Evolutionary conservation across 2,113 vertebrate species (phyloP).

Genomic region (Rhea americana): DNA sequence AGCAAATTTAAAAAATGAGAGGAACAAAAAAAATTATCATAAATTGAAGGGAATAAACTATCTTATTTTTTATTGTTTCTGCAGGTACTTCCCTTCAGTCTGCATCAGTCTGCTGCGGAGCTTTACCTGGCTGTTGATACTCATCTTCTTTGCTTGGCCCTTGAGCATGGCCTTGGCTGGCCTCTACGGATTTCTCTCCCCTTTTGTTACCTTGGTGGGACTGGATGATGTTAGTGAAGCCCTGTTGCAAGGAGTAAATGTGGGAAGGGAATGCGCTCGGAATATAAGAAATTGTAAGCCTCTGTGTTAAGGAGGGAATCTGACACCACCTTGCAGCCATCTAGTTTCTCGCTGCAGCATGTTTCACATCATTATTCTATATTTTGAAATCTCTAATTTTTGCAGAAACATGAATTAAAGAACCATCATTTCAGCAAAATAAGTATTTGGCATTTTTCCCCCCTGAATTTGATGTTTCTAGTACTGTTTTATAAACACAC

Average conservation of each 20-base stretch:
- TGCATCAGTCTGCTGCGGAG: conserved; percentile 72
- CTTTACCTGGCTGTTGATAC: conserved; percentile 78
- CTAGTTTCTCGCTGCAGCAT: neutral
- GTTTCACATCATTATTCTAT: neutral
- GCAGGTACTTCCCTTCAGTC: neutral
- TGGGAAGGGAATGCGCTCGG: conserved; percentile 80
- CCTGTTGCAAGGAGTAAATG: conserved; percentile 79
- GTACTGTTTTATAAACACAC: neutral
- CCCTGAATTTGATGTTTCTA: neutral
- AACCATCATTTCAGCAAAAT: neutral
- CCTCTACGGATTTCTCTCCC: conserved; percentile 80
- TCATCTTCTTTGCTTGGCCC: conserved; percentile 79
- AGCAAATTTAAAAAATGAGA: neutral
- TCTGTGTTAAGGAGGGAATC: conserved; percentile 64
- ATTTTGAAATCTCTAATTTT: neutral
- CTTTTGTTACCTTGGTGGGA: conserved; percentile 80
- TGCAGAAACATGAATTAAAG: neutral
- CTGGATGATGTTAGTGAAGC: conserved; percentile 79
- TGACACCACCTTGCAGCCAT: neutral
- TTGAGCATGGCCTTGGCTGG: conserved; percentile 78
- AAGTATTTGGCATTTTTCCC: neutral
- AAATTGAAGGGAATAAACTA: neutral
- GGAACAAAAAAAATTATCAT: neutral
- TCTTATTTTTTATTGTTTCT: neutral
- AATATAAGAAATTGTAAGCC: conserved; percentile 79